phyloP scores from a whole-genome alignment of 2,888 invertebrate species.

The Smittia sp. region DNA sequence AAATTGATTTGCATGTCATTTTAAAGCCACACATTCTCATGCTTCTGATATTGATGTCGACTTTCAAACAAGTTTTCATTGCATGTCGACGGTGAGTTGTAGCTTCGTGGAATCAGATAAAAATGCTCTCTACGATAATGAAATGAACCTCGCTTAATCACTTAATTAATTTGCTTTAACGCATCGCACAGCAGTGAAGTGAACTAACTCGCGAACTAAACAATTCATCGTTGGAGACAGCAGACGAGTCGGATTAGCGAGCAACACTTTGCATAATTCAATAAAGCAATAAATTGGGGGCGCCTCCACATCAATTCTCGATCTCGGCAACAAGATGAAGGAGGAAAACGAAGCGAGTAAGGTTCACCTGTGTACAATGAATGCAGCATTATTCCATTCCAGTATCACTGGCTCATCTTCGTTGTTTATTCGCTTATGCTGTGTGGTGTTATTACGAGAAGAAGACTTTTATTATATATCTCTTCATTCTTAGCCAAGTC shows the following conservation, averaged over 20 bases:
- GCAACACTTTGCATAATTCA: conserved; percentile 36
- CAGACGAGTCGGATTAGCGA: conserved; percentile 8
- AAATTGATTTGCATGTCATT: conserved; percentile 41
- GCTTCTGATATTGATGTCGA: conserved; percentile 26
- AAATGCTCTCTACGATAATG: not conserved
- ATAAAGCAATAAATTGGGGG: conserved; percentile 38
- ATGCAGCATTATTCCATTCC: not conserved
- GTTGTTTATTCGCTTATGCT: conserved; percentile 21
- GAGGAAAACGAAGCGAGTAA: conserved; percentile 20
- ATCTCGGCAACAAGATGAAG: not conserved
- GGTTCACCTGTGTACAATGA: conserved; percentile 39
- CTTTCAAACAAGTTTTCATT: conserved; percentile 27
- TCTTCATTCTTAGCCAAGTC: not conserved
- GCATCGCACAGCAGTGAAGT: too few relatives aligned
- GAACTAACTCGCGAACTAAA: not conserved
- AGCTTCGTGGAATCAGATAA: not conserved
- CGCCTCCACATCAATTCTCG: conserved; percentile 15
- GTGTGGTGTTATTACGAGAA: not conserved
- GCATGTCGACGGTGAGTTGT: not conserved
- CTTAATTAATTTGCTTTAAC: conserved; percentile 36
- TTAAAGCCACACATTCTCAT: conserved; percentile 8
- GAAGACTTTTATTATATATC: not conserved
- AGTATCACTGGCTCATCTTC: conserved; percentile 39
- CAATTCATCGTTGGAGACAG: not conserved
- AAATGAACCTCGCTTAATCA: conserved; percentile 13